Evolutionary conservation across 2,888 invertebrate species (phyloP), one percentile per base, ranked within the genome.

Genomic region (Nowickia ferox): DNA sequence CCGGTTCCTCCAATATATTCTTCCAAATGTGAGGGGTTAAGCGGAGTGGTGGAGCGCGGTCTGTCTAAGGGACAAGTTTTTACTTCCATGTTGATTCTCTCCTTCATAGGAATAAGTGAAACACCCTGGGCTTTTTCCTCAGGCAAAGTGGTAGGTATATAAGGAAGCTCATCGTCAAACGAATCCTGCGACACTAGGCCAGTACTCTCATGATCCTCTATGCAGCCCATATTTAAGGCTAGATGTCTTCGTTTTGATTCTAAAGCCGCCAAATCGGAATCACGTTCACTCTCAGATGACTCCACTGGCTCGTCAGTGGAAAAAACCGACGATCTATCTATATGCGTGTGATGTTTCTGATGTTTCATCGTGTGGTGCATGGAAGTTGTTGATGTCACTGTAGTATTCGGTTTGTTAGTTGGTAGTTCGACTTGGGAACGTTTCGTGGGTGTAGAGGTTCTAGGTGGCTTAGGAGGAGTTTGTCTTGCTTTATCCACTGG

Each of bases 121-220:
- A 97, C 93, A 40, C 96, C 97, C 86, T 96, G 95, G 17, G 97
- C 96, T 87, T 97, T 95, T 93, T 97, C 97, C 91, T 95, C 94
- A 22, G 97, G 97, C 90, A 97, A 93, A 76, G 97, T 97, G n/a
- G 97, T 97, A 79, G 97, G 97, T 90, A 97, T 95, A 92, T 97
- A 97, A 2, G 97, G 97, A 90, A 97, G 93, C 93, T 97, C 97
- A 89, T 96, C 96, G 90, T 97, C 97, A 90, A 97, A 96, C 53
- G 97, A 97, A 91, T 97, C 97, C 91, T 97, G 95, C 81, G 96
- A 94, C 63, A 97, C 97, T 59, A 97, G 94, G 2, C 95, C 95
- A 87, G 96, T 96, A 87, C 96, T 94, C 92, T 97, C 97, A 66
- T 95, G 93, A 88, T 95, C 95, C 88, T 94, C 94, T 30, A 94